A percentile compares a stretch with the other conserved stretches of the same genome.
These are phyloP conservation scores for Apteryx owenii DNA, from an alignment of 2,113 vertebrate genomes.

Conservation along the genomic window DNA sequence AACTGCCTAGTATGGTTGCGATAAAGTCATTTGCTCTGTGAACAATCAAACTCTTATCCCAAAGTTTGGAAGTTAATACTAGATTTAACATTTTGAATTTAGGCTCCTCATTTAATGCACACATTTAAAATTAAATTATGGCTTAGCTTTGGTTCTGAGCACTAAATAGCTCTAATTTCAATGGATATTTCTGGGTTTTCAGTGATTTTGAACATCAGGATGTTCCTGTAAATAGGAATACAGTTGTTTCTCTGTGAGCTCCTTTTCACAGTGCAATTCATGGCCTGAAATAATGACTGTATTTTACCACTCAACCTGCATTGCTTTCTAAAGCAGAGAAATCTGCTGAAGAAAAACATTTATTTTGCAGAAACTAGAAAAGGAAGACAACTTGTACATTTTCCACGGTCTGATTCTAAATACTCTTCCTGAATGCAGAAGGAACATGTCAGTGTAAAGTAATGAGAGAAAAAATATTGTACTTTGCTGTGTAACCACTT, in stretches of 20 bases:
- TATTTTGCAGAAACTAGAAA: constrained; percentile 9
- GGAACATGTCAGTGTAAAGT: neutral
- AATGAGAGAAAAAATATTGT: neutral
- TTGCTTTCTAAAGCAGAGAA: constrained; percentile 28
- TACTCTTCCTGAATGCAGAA: neutral
- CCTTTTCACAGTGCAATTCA: neutral
- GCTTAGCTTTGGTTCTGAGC: neutral
- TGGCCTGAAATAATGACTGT: neutral
- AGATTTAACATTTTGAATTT: neutral
- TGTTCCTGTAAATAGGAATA: neutral
- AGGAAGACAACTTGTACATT: constrained; percentile 24
- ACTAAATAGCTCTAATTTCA: neutral
- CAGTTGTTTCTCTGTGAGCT: neutral
- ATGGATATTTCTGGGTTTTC: neutral
- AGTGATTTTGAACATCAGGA: neutral
- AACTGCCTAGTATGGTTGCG: neutral
- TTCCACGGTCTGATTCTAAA: neutral
- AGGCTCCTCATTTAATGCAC: neutral
- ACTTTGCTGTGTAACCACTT: neutral
- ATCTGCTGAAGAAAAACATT: constrained; percentile 18
- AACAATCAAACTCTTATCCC: neutral
- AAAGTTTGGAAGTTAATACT: neutral
- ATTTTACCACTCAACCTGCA: neutral
- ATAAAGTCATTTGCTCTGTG: neutral
- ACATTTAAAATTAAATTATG: neutral